Percentiles rank a stretch among this genome's conserved stretches.
phyloP scores from a whole-genome alignment of 2,113 vertebrate genomes.

The Cettia cetti region DNA sequence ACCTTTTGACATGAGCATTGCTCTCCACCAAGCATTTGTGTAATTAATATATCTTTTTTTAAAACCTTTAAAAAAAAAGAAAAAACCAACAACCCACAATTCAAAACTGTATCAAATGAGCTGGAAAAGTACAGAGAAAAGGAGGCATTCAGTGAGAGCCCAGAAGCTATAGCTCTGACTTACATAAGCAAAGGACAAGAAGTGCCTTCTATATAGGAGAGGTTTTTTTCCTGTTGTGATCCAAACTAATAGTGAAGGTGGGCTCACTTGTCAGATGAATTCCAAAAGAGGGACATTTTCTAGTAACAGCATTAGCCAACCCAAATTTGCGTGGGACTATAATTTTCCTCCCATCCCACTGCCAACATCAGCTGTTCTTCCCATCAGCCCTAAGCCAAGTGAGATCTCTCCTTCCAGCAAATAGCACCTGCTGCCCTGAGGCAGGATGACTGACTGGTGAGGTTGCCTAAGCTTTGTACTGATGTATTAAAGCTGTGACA shows the following conservation, averaged over 20 bases:
- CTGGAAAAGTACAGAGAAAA: conserved; percentile 45
- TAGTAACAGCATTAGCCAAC: not conserved
- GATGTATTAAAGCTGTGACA: not conserved
- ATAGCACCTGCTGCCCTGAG: not conserved
- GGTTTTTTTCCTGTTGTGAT: not conserved
- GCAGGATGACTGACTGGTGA: not conserved
- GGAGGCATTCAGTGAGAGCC: not conserved
- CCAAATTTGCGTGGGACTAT: fast-evolving
- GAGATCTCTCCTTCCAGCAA: not conserved
- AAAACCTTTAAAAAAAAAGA: not conserved
- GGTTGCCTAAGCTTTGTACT: not conserved
- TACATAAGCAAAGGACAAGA: not conserved
- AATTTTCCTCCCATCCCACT: not conserved
- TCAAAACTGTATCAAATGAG: not conserved
- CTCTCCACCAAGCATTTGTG: not conserved
- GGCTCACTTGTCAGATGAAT: not conserved
- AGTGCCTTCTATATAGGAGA: not conserved
- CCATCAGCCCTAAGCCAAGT: not conserved
- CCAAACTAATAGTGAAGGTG: not conserved
- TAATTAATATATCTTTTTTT: not conserved
- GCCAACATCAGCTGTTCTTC: not conserved
- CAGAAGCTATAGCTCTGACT: not conserved
- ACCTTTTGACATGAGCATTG: conserved; percentile 7
- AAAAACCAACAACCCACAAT: not conserved
- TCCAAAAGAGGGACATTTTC: not conserved